Evolutionary conservation across 2,797 vertebrate genomes (phyloP).

Genomic region (Kryptopterus vitreolus): DNA sequence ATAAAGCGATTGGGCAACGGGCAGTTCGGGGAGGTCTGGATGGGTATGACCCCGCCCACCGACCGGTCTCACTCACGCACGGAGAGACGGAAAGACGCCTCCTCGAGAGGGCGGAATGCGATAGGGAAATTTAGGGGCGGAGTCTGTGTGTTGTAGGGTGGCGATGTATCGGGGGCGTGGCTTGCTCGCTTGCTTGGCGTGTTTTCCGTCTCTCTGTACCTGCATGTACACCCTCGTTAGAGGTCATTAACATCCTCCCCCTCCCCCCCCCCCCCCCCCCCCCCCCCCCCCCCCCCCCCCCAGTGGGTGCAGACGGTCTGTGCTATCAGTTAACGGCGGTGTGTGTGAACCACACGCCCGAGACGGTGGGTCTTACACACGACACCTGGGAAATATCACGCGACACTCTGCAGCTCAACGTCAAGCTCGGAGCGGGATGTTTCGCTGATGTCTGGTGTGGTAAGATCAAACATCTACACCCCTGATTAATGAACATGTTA

Average conservation of each 20-base stretch:
- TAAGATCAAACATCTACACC: constrained; percentile 77
- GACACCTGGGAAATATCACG: constrained; percentile 97
- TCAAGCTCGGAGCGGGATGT: constrained; percentile 97
- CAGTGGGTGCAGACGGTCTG: constrained; percentile 98
- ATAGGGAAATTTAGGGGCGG: too few relatives aligned
- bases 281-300: constrained; percentile 67
- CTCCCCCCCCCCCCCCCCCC: constrained; percentile 76
- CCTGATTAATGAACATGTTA: background rate
- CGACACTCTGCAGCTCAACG: constrained; percentile 83
- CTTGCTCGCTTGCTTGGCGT: constrained; percentile 45
- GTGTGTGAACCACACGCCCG: constrained; percentile 91
- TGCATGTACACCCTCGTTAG: constrained; percentile 80
- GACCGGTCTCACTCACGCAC: constrained; percentile 55
- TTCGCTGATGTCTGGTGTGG: constrained; percentile 98
- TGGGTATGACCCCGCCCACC: constrained; percentile 87
- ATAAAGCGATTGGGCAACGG: constrained; percentile 97
- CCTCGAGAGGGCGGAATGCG: constrained; percentile 30
- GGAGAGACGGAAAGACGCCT: constrained; percentile 75
- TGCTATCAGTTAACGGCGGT: constrained; percentile 95
- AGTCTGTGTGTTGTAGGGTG: background rate
- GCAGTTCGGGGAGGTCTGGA: constrained; percentile 99
- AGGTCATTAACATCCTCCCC: constrained; percentile 76
- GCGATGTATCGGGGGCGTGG: constrained; percentile 24
- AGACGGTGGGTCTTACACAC: constrained; percentile 96
- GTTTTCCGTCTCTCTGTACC: constrained; percentile 76